Base-by-base conservation (phyloP, 2,113 vertebrate species). In the Theristicus caerulescens region DNA sequence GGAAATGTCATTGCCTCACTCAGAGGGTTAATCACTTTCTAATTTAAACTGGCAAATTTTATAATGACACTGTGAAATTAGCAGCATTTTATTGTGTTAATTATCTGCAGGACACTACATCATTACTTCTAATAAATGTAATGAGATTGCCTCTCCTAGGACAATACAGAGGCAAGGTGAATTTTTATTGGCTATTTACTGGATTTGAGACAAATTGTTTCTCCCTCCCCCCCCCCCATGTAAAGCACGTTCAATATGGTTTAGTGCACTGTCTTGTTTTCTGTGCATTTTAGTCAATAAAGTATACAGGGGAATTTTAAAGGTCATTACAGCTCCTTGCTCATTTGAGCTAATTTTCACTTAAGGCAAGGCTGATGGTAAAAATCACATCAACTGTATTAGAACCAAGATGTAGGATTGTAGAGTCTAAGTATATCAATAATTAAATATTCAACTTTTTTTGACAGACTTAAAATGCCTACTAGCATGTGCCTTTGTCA, bases 21-120 rank as follows among this genome's bases (percentile, higher is more conserved):
- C 98, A 97, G 98, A 98, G 98, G 98, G 98, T 98, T 98, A 98
- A 98, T 98, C 98, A 98, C 96, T 98, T 98, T 98, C 97, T 98
- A 98, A 98, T 98, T 98, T 98, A 98, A 98, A 98, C 97, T 97
- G 96, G 97, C 96, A 98, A 98, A 98, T 98, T 98, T 98, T 98
- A 98, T 98, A 98, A 98, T 97, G 98, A 98, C 98, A 99, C 95
- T 98, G 97, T 98, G 98, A 98, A 99, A 99, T 99, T 99, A 99
- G 98, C 98, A 98, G 98, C 98, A 98, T 98, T 98, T 98, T 98
- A 98, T 97, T 98, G 98, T 98, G 98, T 98, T 98, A 98, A 98
- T 98, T 98, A 98, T 98, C 98, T 98, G 74, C 96, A 98, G 98
- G 98, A 98, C 98, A 98, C 97, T 98, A 98, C 97, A 98, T 98